Base-by-base conservation (phyloP, 2,888 invertebrate species). In the Teinopalpus imperialis region DNA sequence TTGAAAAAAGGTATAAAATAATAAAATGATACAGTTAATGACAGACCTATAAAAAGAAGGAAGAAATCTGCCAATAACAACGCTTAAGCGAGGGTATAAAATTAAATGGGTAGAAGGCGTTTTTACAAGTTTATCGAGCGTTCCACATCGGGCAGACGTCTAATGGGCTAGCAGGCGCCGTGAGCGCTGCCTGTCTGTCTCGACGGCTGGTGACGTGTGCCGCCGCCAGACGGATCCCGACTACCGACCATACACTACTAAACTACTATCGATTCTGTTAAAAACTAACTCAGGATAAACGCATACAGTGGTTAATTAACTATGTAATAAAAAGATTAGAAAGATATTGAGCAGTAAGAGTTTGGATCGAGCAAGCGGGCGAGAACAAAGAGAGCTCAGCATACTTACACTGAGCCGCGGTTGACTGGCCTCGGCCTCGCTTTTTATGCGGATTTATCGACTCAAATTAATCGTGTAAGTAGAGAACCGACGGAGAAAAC, bases 41-140 rank as follows among this genome's bases (percentile, higher is more conserved):
- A 74, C 73, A 66, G 66, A 63, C 68, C 66, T 64, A 75, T 75
- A 77, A 75, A 81, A 75, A 73, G 73, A 62, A 78, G 69, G 72
- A 80, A 74, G 73, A 81, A 83, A 86, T 81, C 80, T 83, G 81
- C 83, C 87, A 85, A 87, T 81, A 81, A 78, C 83, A 81, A 75
- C 76, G 80, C 81, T 82, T 80, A 81, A 80, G 81, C 81, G 72
- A 69, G 76, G 79, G 69, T 81, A 82, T 87, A 87, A 87, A 86
- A 86, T 86, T 85, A 87, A 87, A 86, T 83, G 80, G 80, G 78
- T 81, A 80, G 82, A 83, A 82, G 81, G 82, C 82, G 82, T 85
- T 87, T 87, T 86, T 85, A 86, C 80, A 86, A 87, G 87, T 87
- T 87, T 87, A 87, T 87, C 85, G 87, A 87, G 87, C 88, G 87